Conservation (phyloP, 1,140 invertebrate genomes). For the Pomacea maculata region DNA sequence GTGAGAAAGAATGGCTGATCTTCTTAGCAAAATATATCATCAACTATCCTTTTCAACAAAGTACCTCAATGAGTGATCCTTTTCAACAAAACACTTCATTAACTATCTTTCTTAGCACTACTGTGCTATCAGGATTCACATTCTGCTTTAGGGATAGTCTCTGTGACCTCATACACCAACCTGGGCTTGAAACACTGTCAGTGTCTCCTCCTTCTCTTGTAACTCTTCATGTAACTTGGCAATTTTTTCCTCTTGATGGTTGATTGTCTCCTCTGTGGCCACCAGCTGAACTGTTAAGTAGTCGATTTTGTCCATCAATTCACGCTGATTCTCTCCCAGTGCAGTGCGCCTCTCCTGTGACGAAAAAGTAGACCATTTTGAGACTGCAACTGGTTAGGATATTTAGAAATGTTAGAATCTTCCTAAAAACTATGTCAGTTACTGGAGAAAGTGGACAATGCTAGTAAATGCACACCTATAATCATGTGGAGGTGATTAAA, state of each 20-base stretch:
- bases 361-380: background rate
- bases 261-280: conserved; percentile 53
- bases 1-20: background rate
- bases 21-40: background rate
- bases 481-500: background rate
- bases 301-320: conserved; percentile 46
- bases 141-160: background rate
- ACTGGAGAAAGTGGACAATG: background rate
- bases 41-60: background rate
- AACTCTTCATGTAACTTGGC: conserved; percentile 35
- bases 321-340: background rate
- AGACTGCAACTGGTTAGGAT: background rate
- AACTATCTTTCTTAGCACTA: background rate
- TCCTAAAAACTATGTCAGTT: background rate
- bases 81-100: background rate
- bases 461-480: background rate
- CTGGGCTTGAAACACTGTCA: conserved; percentile 50
- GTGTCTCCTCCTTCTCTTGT: conserved; percentile 36
- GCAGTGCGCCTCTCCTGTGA: conserved; percentile 9
- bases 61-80: background rate
- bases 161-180: conserved; percentile 24
- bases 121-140: background rate
- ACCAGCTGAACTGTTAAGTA: conserved; percentile 52
- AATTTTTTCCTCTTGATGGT: conserved; percentile 45
- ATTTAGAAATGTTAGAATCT: background rate